Base-by-base conservation (phyloP, 2,113 vertebrate genomes). In the Heterotis niloticus region DNA sequence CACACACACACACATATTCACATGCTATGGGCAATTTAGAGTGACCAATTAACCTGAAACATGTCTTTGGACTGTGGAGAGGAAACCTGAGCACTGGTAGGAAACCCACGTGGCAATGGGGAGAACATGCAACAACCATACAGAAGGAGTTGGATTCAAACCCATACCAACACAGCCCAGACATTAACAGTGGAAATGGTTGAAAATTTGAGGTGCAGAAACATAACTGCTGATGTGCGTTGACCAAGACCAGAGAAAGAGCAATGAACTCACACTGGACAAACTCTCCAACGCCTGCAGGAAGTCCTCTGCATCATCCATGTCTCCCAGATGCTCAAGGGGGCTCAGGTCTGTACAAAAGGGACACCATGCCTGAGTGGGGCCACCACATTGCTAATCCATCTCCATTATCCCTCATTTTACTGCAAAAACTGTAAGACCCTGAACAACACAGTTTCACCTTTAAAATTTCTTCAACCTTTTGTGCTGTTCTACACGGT, bases 321-420 rank as follows among this genome's bases (percentile, higher is more conserved):
- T 83, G 81, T 91, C 90, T 44, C 89, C 90, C 68, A 98, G 89
- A 82, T 95, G 95, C 89, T 95, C 94, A 80, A 98, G 96, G 80
- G 96, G 85, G 81, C 91, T 90, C 26, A 96, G 90, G 77, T 96
- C 96, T 98, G 84, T 16, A 68, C 56, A 75, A 76, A 13, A 18
- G 81, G 26, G 73, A 34, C 28, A 75, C 11, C 5, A 44, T 7
- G 34, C 34, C 34, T 44, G 34, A 44, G 34, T 44, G 34, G 34
- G 34, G 7, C n/a, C 34, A 44, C 34, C 34, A 44, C 34, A 44
- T 44, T 44, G 7, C 34, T 44, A 7, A 44, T 44, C 34, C 34
- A 44, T 44, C 34, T 44, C 3, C 34, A 44, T 44, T 44, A 44
- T 44, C 7, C 7, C 3, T 44, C 3, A 44, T 44, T 44, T 44